A percentile compares a stretch with the other conserved stretches of the same genome.
Evolutionary conservation across 1,140 invertebrate species (phyloP).

Genomic region (Plectrocnemia conspersa): DNA sequence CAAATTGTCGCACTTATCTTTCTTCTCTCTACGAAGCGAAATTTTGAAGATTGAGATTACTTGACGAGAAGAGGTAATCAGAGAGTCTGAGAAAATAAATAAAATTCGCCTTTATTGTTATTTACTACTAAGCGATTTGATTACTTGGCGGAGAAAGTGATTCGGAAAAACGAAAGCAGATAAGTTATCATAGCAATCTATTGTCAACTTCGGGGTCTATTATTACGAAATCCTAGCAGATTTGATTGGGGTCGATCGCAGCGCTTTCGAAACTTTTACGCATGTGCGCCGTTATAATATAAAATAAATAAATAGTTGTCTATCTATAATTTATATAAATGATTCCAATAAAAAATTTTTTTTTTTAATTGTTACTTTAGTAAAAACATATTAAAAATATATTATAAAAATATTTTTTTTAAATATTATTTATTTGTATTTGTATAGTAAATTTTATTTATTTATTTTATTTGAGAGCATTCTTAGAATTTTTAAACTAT

Average conservation of each 20-base stretch:
- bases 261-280: slow-evolving; percentile 10
- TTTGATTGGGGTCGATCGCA: slow-evolving; percentile 18
- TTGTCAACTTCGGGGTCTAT: slow-evolving; percentile 23
- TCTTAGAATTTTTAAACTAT: too few relatives aligned
- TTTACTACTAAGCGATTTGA: slow-evolving; percentile 12
- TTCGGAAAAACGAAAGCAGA: slow-evolving; percentile 21
- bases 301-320: background rate
- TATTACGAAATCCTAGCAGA: slow-evolving; percentile 18
- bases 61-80: background rate
- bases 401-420: too few relatives aligned
- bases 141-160: slow-evolving; percentile 20
- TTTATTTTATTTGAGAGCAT: too few relatives aligned
- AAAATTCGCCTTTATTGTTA: slow-evolving; percentile 1
- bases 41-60: background rate
- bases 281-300: background rate
- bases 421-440: too few relatives aligned
- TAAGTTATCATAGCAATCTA: slow-evolving; percentile 26
- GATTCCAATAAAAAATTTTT: too few relatives aligned
- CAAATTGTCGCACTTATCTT: background rate
- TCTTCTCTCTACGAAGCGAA: background rate
- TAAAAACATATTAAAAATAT: too few relatives aligned
- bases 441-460: too few relatives aligned
- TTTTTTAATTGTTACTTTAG: too few relatives aligned
- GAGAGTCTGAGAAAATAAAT: background rate
- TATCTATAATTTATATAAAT: background rate